Base-by-base conservation (phyloP, 1,140 invertebrate species). In the Brachionus calyciflorus region DNA sequence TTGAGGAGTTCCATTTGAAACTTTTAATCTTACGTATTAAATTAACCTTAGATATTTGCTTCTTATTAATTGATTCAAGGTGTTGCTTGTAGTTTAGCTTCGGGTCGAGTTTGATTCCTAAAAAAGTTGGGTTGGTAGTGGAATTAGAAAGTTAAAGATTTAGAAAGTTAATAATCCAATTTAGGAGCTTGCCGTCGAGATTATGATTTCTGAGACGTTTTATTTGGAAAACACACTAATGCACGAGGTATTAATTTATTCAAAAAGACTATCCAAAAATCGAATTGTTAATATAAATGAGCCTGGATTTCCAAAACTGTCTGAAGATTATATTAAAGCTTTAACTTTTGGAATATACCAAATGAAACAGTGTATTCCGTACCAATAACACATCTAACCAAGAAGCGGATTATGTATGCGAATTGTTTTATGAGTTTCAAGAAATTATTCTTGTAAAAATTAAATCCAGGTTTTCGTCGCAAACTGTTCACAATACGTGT, bases 401-500 rank as follows among this genome's bases (percentile, higher is more conserved):
- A 28, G 14, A 57, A 28, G 21, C 24, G 2, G 53, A 57, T 57
- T 57, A 57, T 57, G 28, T 12, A 57, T 30, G 21, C 30, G 28
- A 57, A 30, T 57, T 30, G 21, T 33, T 57, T 57, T 14, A 57
- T 28, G 28, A 57, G 12, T 26, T 28, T 7, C 0, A 57, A 26
- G 24, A 30, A 30, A 28, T 57, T 14, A 30, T 57, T 28, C 9
- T 21, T 28, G 53, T 28, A 28, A 57, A 57, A 57, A 33, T 57
- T 14, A 57, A 57, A 28, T 57, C 24, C 21, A 57, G 53, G 53
- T 57, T n/a, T n/a, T n/a, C n/a, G n/a, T n/a, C n/a, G n/a, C n/a
- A n/a, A n/a, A n/a, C n/a, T n/a, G n/a, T n/a, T 28, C 53, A 57
- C 12, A 57, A 57, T 57, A 57, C 53, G 21, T 57, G 53, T 4